Percentiles rank a stretch among this genome's conserved stretches.
Conservation (phyloP, 2,888 invertebrate species). For the Ischnura elegans region DNA sequence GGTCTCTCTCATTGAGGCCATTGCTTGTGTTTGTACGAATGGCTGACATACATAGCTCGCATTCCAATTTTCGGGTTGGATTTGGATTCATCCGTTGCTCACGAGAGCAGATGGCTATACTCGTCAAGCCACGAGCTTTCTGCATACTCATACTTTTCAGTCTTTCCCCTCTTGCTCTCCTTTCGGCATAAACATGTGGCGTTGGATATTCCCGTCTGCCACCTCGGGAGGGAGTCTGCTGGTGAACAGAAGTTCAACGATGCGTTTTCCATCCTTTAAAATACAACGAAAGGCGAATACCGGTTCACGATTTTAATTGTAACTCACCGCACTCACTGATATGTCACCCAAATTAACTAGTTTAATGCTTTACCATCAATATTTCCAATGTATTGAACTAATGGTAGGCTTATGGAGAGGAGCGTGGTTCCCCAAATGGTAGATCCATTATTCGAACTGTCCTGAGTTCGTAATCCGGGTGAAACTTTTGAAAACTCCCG, state of each 20-base stretch:
- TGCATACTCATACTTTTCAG: background rate
- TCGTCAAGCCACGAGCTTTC: background rate
- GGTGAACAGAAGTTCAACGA: background rate
- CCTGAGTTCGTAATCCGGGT: no score
- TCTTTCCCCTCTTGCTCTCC: background rate
- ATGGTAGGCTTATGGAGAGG: no score
- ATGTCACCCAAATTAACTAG: no score
- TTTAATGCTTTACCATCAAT: no score
- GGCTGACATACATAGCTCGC: background rate
- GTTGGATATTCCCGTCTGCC: background rate
- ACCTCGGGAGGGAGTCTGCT: background rate
- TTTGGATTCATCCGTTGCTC: background rate
- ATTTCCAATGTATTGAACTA: no score
- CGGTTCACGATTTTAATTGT: background rate
- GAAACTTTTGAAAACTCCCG: no score
- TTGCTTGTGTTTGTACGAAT: background rate
- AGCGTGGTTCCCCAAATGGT: no score
- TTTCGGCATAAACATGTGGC: background rate
- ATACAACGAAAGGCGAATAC: background rate
- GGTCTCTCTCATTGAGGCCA: background rate
- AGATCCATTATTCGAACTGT: no score
- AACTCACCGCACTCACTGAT: no score
- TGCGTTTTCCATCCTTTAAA: background rate
- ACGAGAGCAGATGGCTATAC: background rate
- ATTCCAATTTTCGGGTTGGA: background rate